These are phyloP conservation scores for Manacus vitellinus DNA, from an alignment of 2,113 vertebrate genomes.

Conservation along the genomic window DNA sequence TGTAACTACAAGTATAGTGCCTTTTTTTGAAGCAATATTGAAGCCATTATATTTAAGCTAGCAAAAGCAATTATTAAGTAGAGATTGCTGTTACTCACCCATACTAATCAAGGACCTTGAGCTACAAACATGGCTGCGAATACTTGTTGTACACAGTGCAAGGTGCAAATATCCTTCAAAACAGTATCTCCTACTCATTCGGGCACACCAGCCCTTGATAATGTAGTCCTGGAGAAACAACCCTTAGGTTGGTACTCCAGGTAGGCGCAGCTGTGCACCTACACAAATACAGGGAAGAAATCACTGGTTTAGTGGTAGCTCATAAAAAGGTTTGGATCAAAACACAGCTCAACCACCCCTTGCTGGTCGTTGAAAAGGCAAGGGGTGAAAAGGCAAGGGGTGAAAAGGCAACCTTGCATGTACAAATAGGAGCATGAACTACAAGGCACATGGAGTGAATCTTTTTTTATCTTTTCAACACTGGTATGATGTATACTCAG, in stretches of 20 bases:
- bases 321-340: not conserved
- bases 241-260: not conserved
- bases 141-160: not conserved
- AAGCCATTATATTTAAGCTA: not conserved
- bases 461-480: not conserved
- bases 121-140: not conserved
- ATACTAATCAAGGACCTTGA: not conserved
- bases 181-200: not conserved
- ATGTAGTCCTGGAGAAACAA: not conserved
- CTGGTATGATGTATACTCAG: not conserved
- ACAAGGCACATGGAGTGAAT: accelerated
- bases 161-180: not conserved
- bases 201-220: not conserved
- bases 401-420: not conserved
- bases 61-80: not conserved
- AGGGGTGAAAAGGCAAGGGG: no score
- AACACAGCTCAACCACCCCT: not conserved
- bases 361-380: not conserved
- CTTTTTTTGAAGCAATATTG: not conserved
- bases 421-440: not conserved
- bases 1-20: not conserved
- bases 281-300: not conserved
- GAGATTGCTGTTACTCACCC: not conserved
- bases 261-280: not conserved
- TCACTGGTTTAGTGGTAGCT: not conserved